Base-by-base conservation (phyloP, 2,888 invertebrate genomes). In the Crepidodera aurea region DNA sequence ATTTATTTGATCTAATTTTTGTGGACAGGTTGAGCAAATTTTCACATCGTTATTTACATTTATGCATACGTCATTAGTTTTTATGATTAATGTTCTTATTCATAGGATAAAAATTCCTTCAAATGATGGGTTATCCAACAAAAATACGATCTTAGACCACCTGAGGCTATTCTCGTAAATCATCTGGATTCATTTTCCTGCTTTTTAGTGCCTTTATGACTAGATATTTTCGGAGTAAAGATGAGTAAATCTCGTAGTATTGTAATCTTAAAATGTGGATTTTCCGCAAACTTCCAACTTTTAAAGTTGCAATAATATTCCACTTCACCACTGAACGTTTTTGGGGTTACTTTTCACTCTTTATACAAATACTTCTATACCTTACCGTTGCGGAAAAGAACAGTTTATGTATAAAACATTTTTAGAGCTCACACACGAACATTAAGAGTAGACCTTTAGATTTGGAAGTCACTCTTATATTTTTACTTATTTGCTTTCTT, bases 141-240 rank as follows among this genome's bases (percentile, higher is more conserved):
- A n/a, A n/a, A n/a, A n/a, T n/a, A n/a, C n/a, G n/a, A n/a, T n/a
- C n/a, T n/a, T n/a, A n/a, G 18, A 10, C 8, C 48, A 48, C 48
- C 48, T 27, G 16, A 18, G 29, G 29, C 48, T 25, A 13, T 19
- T 48, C 16, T 27, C 48, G 22, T 48, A 48, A 48, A 48, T 48
- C 48, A 48, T 27, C 1, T 16, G 29, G 10, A 29, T 48, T 48
- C 48, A 48, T 48, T 48, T 48, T 48, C 48, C 48, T 27, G 48
- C 48, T 13, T 48, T 46, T 42, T 34, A 34, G 34, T 34, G 34
- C 34, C 34, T 34, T 40, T 40, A 40, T 18, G 29, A 22, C 29
- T 15, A 13, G 48, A 15, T 29, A 29, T 27, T 48, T 48, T 48
- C 4, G 16, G 16, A 27, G 22, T 15, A 8, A 16, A 29, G 27